Evolutionary conservation across 2,888 invertebrate species (phyloP), one percentile per base, ranked within the genome.

Genomic region (Epistrophe eligans): DNA sequence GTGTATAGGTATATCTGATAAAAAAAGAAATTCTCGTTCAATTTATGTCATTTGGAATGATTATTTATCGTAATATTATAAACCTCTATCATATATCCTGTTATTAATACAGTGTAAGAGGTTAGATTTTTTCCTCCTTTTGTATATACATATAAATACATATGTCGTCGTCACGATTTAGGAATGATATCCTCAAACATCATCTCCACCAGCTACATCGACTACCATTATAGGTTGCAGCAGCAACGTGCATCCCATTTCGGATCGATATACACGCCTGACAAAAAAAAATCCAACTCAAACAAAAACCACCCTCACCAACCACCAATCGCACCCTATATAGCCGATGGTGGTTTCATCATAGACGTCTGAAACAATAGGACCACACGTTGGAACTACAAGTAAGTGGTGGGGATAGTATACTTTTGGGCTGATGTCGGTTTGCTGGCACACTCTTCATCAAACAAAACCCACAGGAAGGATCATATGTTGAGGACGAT

Each of bases 191-290:
- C 17, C 38, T 17, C 28, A 50, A 19, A 40, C 11, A 24, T 19
- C 62, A 40, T 24, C 17, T 66, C 40, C 13, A 17, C 4, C 8
- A 19, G 24, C 19, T 52, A 13, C 52, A 24, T 1, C 40, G 0
- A 24, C 55, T 13, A 32, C 8, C 24, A 8, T 11, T 50, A 24
- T 17, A 15, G 19, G 17, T 40, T 73, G 55, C 73, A 79, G 62
- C 73, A 79, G 62, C 67, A 79, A 40, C 40, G 57, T 79, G 79
- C 83, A 79, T 74, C 55, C 67, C 24, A 28, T 48, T 48, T 57
- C 48, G 38, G 79, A 79, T 79, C 79, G 70, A 79, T 67, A 70
- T 79, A 62, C 19, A 4, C 45, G 24, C 64, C 82, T 66, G 72
- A 72, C 64, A 77, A 81, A 81, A 50, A 50, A 62, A 50, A 50